These are phyloP conservation scores for Plebejus anna DNA, from an alignment of 2,888 invertebrate genomes.

Conservation along the genomic window DNA sequence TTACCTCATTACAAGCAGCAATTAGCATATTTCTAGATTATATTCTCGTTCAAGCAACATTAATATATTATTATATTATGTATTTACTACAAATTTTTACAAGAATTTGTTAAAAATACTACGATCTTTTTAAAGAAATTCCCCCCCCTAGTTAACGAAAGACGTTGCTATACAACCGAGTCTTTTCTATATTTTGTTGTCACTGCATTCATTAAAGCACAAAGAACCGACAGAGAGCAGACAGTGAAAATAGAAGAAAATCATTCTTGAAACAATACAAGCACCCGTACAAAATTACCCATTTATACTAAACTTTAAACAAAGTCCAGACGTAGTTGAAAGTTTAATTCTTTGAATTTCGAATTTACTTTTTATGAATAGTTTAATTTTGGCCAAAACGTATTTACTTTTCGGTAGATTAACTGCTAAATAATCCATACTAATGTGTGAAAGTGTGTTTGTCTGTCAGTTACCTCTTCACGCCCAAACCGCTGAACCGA, in stretches of 20 bases:
- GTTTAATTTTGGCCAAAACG: not conserved
- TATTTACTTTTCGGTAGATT: not conserved
- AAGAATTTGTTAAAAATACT: not conserved
- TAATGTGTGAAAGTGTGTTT: too few relatives aligned
- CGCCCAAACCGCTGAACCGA: too few relatives aligned
- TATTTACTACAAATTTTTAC: too few relatives aligned
- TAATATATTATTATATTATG: too few relatives aligned
- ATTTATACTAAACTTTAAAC: not conserved
- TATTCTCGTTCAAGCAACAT: too few relatives aligned
- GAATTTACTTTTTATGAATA: not conserved
- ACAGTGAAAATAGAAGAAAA: constrained; percentile 9
- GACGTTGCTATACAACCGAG: constrained; percentile 13
- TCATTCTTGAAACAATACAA: constrained; percentile 10
- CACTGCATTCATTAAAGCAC: not conserved
- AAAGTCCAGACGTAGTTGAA: not conserved
- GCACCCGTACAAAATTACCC: not conserved
- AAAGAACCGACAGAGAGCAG: constrained; percentile 14
- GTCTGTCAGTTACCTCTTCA: too few relatives aligned
- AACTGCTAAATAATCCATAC: too few relatives aligned
- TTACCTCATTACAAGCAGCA: too few relatives aligned
- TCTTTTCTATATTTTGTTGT: constrained; percentile 12
- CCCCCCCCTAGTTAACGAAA: constrained; percentile 7
- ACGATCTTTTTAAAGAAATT: not conserved
- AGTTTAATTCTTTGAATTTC: not conserved
- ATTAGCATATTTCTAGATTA: too few relatives aligned